phyloP scores from a whole-genome alignment of 2,113 vertebrate species.

The Limanda limanda region DNA sequence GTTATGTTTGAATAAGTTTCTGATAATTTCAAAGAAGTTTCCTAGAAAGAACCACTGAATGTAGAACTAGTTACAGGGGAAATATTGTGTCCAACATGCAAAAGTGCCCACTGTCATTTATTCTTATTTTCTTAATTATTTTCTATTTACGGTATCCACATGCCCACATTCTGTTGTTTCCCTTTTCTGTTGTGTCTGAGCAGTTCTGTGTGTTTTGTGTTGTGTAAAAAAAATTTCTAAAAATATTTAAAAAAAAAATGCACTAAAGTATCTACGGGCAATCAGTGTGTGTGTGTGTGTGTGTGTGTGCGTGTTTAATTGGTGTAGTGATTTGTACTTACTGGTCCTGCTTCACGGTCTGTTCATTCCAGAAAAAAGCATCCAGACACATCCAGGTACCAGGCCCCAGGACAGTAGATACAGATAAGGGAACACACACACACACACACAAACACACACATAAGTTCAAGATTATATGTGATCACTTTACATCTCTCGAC shows the following conservation, averaged over 20 bases:
- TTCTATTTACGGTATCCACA: too few relatives aligned
- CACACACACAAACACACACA: conserved; percentile 36
- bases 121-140: too few relatives aligned
- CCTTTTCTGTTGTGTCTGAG: too few relatives aligned
- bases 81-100: neutral
- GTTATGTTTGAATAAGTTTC: too few relatives aligned
- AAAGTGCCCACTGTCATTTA: too few relatives aligned
- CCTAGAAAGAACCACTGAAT: neutral
- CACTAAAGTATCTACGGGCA: too few relatives aligned
- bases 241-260: too few relatives aligned
- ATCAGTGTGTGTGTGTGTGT: neutral
- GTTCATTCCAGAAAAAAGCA: conserved; percentile 54
- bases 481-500: conserved; percentile 46
- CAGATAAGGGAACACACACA: conserved; percentile 21
- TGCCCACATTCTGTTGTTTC: too few relatives aligned
- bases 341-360: conserved; percentile 86
- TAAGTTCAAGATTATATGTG: conserved; percentile 36
- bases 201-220: too few relatives aligned
- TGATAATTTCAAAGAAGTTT: too few relatives aligned
- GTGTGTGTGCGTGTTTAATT: neutral
- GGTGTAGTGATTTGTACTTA: conserved; percentile 71
- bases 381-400: conserved; percentile 54
- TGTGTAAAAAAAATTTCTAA: too few relatives aligned
- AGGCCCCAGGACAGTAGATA: conserved; percentile 57
- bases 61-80: neutral